A percentile compares a stretch with the other conserved stretches of the same genome.
These are phyloP conservation scores for Eumeta japonica DNA, from an alignment of 1,140 invertebrate genomes.

Conservation along the genomic window DNA sequence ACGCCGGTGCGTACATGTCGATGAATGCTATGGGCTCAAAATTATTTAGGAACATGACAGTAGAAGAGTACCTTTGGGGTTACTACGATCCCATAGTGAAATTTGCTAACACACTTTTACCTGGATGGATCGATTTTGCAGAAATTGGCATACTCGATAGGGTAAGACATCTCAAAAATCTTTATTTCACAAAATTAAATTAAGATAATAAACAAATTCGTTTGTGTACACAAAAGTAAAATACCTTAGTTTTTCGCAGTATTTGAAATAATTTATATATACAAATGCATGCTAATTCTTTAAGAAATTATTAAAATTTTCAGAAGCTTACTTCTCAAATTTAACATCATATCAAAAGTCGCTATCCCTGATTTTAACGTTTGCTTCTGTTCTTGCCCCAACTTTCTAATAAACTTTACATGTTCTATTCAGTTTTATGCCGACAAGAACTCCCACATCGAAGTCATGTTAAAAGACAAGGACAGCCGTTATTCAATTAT, in stretches of 20 bases:
- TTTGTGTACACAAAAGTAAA: no score
- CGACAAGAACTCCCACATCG: constrained; percentile 19
- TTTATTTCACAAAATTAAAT: no score
- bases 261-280: no score
- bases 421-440: constrained; percentile 32
- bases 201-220: no score
- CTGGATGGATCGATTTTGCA: constrained; percentile 72
- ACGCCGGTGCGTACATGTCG: constrained; percentile 64
- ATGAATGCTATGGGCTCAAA: constrained; percentile 63
- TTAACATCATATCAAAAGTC: no score
- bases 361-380: no score
- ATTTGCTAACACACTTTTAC: constrained; percentile 67
- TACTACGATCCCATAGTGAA: constrained; percentile 75
- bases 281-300: no score
- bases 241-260: no score
- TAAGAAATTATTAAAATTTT: no score
- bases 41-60: constrained; percentile 68
- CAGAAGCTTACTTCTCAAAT: no score
- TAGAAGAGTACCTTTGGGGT: constrained; percentile 82
- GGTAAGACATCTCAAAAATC: no score
- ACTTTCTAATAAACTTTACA: neutral
- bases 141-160: constrained; percentile 80
- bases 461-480: constrained; percentile 25
- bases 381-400: constrained; percentile 6
- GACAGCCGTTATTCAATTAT: constrained; percentile 26